Base-by-base conservation (phyloP, 53 echinoderm and acorn worm species). In the Echinometra lucunter region DNA sequence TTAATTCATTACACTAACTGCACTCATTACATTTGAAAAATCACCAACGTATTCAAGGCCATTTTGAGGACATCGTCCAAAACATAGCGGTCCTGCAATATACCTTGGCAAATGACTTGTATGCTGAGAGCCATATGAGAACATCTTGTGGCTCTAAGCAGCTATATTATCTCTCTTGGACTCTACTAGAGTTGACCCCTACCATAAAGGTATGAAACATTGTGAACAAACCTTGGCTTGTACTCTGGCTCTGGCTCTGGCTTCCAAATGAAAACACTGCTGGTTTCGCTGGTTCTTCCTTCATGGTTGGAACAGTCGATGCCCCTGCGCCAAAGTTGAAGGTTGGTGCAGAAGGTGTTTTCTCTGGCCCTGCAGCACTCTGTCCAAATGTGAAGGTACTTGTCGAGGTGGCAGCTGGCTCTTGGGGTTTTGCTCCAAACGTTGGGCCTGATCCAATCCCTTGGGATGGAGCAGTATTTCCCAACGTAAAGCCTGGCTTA, bases 291-390 rank as follows among this genome's bases (percentile, higher is more conserved):
- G 78, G 34, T 34, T 93, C 80, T 53, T 80, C 80, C 37, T 53
- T 66, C 85, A 66, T 66, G 4, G 88, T 6, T 66, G 91, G 30
- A 34, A 89, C 58, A 11, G 91, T 40, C n/a, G 95, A 16, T 28
- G 74, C 3, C 11, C 94, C 23, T 25, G 81, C 91, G 34, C 97
- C 97, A 91, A 97, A 97, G 82, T 18, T 88, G 94, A 96, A 69
- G 18, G 95, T 18, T 28, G 96, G 40, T 42, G 88, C 66, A 15
- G 92, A 19, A 53, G 58, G 21, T 30, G 91, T 18, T 40, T 57
- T 80, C 34, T 45, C 38, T 13, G 91, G 58, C 57, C 90, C 82
- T 58, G 82, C 94, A 55, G 74, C 80, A 23, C 75, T 82, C 35
- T 95, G 92, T 21, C 92, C 92, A 45, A 92, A 92, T 11, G 47